Percentiles rank a stretch among this genome's conserved stretches.
phyloP scores from a whole-genome alignment of 2,888 invertebrate species.

The Tinea trinotella region DNA sequence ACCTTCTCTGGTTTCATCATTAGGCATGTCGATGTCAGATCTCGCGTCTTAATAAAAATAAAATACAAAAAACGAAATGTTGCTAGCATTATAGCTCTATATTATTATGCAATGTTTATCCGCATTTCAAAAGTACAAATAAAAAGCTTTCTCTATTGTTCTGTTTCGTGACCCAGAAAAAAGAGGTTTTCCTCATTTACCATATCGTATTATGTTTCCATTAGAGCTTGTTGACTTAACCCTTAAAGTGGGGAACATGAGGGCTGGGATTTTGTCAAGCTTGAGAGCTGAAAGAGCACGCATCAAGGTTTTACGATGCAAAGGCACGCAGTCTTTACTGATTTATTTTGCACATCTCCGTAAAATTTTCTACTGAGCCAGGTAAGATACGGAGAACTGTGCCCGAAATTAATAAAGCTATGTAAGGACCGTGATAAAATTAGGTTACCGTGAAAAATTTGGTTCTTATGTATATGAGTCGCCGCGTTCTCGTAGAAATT shows the following conservation, averaged over 20 bases:
- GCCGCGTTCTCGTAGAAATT: slow-evolving; percentile 2
- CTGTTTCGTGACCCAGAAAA: slow-evolving; percentile 45
- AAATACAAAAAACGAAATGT: slow-evolving; percentile 10
- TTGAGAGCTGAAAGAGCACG: slow-evolving; percentile 26
- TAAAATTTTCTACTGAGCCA: slow-evolving; percentile 37
- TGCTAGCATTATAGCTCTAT: slow-evolving; percentile 17
- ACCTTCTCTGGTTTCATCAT: too few relatives aligned
- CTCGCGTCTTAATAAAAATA: too few relatives aligned
- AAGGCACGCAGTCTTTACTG: slow-evolving; percentile 36
- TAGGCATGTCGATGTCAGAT: too few relatives aligned
- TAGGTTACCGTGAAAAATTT: slow-evolving; percentile 25
- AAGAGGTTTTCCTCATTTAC: slow-evolving; percentile 39
- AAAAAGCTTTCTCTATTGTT: slow-evolving; percentile 45
- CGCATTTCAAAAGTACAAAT: slow-evolving; percentile 39
- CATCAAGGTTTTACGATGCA: slow-evolving; percentile 47
- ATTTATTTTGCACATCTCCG: slow-evolving; percentile 50
- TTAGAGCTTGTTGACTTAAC: slow-evolving; percentile 56
- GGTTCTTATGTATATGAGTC: slow-evolving; percentile 27
- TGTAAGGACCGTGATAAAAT: slow-evolving; percentile 23
- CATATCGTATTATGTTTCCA: slow-evolving; percentile 52
- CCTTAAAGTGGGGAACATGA: slow-evolving; percentile 37
- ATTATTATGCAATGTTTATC: slow-evolving; percentile 31
- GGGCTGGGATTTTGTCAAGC: slow-evolving; percentile 31
- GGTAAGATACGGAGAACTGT: slow-evolving; percentile 32
- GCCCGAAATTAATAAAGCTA: slow-evolving; percentile 40